Conservation (phyloP, 2,113 vertebrate genomes). For the Talpa occidentalis region DNA sequence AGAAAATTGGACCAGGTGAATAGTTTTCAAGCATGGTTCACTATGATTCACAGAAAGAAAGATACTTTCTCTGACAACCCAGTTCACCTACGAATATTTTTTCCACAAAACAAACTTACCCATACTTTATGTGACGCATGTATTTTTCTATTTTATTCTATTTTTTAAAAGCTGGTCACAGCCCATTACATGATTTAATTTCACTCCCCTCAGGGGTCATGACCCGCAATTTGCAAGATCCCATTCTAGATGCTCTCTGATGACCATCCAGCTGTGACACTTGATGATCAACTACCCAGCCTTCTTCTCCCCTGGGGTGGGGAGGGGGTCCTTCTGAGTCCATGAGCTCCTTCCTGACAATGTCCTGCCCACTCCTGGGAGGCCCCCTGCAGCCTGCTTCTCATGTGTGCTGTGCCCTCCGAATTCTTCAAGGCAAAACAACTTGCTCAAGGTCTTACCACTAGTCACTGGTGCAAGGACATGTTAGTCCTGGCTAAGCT, state of each 20-base stretch:
- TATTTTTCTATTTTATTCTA: conserved; percentile 17
- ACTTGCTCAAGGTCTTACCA: not conserved
- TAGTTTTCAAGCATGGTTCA: conserved; percentile 29
- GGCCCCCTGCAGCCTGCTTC: not conserved
- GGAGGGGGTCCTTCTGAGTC: not conserved
- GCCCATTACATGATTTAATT: conserved; percentile 62
- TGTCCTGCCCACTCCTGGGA: not conserved
- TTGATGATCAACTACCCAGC: not conserved
- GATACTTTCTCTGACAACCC: not conserved
- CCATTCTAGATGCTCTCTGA: conserved; percentile 26
- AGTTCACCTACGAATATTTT: conserved; percentile 27
- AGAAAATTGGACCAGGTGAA: not conserved
- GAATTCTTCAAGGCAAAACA: not conserved
- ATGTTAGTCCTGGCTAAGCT: not conserved
- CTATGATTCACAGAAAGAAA: not conserved
- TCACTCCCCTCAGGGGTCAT: not conserved
- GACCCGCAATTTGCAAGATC: conserved; percentile 52
- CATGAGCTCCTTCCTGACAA: not conserved
- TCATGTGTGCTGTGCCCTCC: not conserved
- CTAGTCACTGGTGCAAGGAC: not conserved
- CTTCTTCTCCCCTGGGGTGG: not conserved
- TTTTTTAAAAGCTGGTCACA: conserved; percentile 15
- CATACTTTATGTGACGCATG: not conserved
- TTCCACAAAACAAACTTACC: conserved; percentile 48
- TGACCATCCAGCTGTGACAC: conserved; percentile 47